Evolutionary conservation across 2,888 invertebrate genomes (phyloP), one percentile per base, ranked within the genome.

Genomic region (Sphaeridia pumilis): DNA sequence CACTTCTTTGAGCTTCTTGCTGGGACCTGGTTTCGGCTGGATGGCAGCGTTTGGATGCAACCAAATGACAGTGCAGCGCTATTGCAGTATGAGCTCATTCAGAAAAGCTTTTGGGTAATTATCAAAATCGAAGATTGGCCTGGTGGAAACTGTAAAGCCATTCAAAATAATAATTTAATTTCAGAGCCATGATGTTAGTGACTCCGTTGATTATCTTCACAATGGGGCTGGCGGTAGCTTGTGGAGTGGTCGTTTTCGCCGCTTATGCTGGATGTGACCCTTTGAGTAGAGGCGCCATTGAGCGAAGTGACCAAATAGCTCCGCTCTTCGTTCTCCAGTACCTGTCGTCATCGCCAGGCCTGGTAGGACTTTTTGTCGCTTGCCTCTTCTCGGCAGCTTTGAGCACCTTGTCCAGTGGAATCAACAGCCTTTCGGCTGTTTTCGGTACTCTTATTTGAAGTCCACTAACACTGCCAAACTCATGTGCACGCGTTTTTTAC

Each of bases 291-390:
- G 66, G 66, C 0, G 47, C 61, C 14, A 65, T 67, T 44, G 54
- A 52, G 14, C 52, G 60, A 22, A 62, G 62, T 45, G 66, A 67
- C 43, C 60, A 63, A 53, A 63, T 66, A 26, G 59, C 59, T 41
- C 73, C 73, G 1, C 66, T 70, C 49, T 74, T 72, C 64, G 73
- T 74, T 25, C 70, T 73, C 68, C 71, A 74, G 55, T 66, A 67
- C 27, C 58, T 74, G 43, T 66, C 69, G 4, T 59, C 67, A 25
- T 60, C 69, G 20, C 68, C 67, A 2, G 73, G 74, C 2, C 60
- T 74, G 2, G 70, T 74, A 2, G 74, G 74, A 2, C 64, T 74
- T 10, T 74, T 74, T 59, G 70, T 73, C 0, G 71, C 73, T 3
- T 71, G 72, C 46, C 64, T 74, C 4, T 73, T 74, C 64, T 71